phyloP scores from a whole-genome alignment of 2,888 invertebrate species.

The Sphinx pinastri region DNA sequence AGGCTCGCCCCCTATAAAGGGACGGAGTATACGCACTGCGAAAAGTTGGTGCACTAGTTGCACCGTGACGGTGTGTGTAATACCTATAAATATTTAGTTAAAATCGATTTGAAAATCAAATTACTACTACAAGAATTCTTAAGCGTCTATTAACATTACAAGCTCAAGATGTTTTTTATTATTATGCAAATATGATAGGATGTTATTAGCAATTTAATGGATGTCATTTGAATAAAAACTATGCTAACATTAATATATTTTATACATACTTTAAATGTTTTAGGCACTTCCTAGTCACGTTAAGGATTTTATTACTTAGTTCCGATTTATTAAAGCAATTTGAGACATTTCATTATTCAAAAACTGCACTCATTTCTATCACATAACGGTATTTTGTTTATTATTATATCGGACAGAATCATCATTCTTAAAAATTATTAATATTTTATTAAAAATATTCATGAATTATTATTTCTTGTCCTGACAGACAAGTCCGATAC shows the following conservation, averaged over 20 bases:
- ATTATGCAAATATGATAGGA: conserved; percentile 13
- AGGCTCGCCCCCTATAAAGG: too few species aligned
- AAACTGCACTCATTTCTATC: too few species aligned
- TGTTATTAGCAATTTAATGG: background rate
- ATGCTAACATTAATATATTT: background rate
- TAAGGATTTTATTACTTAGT: background rate
- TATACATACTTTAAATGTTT: background rate
- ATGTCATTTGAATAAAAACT: background rate
- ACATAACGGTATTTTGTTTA: too few species aligned
- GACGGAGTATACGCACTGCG: too few species aligned
- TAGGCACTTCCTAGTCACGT: background rate
- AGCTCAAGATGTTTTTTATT: background rate
- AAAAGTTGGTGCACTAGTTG: too few species aligned
- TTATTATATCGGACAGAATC: too few species aligned
- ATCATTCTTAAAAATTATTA: too few species aligned
- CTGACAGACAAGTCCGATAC: background rate
- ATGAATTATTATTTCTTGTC: too few species aligned
- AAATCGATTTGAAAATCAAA: background rate
- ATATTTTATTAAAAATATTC: too few species aligned
- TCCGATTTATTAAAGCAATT: too few species aligned
- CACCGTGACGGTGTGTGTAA: too few species aligned
- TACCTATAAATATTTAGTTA: background rate
- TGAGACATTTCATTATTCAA: too few species aligned
- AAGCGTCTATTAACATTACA: background rate
- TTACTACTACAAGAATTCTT: background rate